A percentile compares a stretch with the other conserved stretches of the same genome.
phyloP scores from a whole-genome alignment of 1,140 invertebrate species.

The Pissodes strobi region DNA sequence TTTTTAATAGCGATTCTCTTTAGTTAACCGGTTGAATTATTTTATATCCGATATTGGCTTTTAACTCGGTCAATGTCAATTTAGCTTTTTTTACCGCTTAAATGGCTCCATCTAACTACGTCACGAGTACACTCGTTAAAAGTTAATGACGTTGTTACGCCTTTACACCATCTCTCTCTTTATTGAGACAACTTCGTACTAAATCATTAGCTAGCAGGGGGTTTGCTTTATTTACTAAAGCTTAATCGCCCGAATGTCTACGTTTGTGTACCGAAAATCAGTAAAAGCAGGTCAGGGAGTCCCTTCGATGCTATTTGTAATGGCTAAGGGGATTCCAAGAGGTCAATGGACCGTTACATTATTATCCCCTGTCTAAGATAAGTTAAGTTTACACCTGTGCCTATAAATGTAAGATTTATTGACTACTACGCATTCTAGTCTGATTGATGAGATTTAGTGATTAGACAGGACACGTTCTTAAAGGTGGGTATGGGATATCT shows the following conservation, averaged over 20 bases:
- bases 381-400: too few species aligned
- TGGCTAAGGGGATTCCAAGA: conserved; percentile 3
- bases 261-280: not conserved
- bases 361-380: too few species aligned
- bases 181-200: not conserved
- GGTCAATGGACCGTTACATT: conserved; percentile 2
- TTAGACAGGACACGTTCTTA: too few species aligned
- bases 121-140: conserved; percentile 16
- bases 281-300: conserved; percentile 10
- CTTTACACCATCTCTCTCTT: conserved; percentile 4
- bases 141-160: conserved; percentile 18
- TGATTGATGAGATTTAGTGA: too few species aligned
- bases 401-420: too few species aligned
- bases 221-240: not conserved
- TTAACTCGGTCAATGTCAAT: conserved; percentile 21
- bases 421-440: too few species aligned
- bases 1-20: conserved; percentile 15
- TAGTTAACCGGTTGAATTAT: conserved; percentile 14
- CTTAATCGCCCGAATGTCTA: not conserved
- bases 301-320: conserved; percentile 2
- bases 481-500: too few species aligned
- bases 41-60: conserved; percentile 11
- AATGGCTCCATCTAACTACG: not conserved
- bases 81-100: not conserved
- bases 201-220: not conserved